These are phyloP conservation scores for Acromyrmex echinatior DNA, from an alignment of 1,140 invertebrate genomes.

Conservation along the genomic window DNA sequence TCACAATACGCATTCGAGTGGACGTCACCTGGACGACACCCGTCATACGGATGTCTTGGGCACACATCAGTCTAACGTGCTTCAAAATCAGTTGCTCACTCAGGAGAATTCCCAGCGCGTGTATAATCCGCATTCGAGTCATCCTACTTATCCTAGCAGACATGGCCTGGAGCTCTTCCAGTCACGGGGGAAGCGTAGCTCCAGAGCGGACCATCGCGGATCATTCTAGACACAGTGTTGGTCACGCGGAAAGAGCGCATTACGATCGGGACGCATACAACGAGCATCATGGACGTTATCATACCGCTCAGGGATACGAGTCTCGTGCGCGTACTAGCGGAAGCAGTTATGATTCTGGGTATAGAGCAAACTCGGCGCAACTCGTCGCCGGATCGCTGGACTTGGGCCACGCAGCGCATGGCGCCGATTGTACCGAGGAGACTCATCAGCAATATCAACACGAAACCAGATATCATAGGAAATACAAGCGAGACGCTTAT, in stretches of 20 bases:
- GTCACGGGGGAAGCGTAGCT: conserved; percentile 53
- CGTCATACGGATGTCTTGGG: conserved; percentile 8
- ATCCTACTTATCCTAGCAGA: not conserved
- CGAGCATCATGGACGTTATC: conserved; percentile 12
- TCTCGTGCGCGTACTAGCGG: conserved; percentile 5
- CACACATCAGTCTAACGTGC: conserved; percentile 22
- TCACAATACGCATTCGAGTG: not conserved
- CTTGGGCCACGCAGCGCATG: conserved; percentile 25
- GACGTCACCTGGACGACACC: conserved; percentile 15
- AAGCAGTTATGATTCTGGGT: conserved; percentile 17
- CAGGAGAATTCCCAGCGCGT: conserved; percentile 18
- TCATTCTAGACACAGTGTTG: not conserved
- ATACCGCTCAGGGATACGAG: conserved; percentile 28
- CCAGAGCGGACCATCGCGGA: conserved; percentile 49
- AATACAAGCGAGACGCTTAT: conserved; percentile 62
- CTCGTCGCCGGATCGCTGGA: conserved; percentile 52
- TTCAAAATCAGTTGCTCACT: conserved; percentile 19
- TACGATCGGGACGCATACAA: conserved; percentile 43
- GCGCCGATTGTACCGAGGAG: conserved; percentile 66
- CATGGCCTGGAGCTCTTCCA: conserved; percentile 63
- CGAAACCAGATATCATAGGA: conserved; percentile 51
- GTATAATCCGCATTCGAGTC: conserved; percentile 1
- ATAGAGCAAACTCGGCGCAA: conserved; percentile 42
- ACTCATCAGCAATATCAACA: conserved; percentile 41
- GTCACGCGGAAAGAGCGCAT: conserved; percentile 13